Evolutionary conservation across 1,140 invertebrate species (phyloP), one percentile per base, ranked within the genome.

Genomic region (Coptotermes formosanus): DNA sequence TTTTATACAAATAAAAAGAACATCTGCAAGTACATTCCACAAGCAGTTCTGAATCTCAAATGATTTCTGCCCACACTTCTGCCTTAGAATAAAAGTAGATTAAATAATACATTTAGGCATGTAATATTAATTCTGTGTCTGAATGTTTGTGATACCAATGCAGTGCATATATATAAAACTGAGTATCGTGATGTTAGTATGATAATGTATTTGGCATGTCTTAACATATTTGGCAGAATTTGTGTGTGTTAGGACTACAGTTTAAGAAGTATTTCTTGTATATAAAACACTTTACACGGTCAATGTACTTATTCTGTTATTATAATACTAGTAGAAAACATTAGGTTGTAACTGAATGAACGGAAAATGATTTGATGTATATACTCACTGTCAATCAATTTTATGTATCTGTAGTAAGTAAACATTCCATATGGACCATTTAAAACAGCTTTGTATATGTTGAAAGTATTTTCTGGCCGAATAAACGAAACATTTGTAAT

Each of bases 381-480:
- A 30, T 75, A 30, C 30, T 75, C 25, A 75, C 2, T 75, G n/a
- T 75, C n/a, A 75, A 12, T 69, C 3, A 69, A 7, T 25, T 75
- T 9, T 9, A 75, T 75, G n/a, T 75, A 75, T 75, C 30, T 16
- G n/a, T n/a, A 75, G 64, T 8, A n/a, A 75, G 14, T 30, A 55
- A 2, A 75, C n/a, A 30, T 75, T 75, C 64, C 64, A 75, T 75
- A 75, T 75, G 64, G 64, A 75, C 64, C 64, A 75, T 75, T 75
- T 75, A 75, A 25, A 11, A 30, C 25, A 30, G 7, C n/a, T n/a
- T 75, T 75, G 6, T 75, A 30, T 30, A 30, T 75, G 64, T 75
- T 75, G 64, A 75, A 75, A 30, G 52, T 55, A 55, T 75, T 30
- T 64, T 64, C 14, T 64, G 19, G 12, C 25, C 19, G 16, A 19